Conservation (phyloP, 2,797 vertebrate species). For the Oceanodroma leucorhoa region DNA sequence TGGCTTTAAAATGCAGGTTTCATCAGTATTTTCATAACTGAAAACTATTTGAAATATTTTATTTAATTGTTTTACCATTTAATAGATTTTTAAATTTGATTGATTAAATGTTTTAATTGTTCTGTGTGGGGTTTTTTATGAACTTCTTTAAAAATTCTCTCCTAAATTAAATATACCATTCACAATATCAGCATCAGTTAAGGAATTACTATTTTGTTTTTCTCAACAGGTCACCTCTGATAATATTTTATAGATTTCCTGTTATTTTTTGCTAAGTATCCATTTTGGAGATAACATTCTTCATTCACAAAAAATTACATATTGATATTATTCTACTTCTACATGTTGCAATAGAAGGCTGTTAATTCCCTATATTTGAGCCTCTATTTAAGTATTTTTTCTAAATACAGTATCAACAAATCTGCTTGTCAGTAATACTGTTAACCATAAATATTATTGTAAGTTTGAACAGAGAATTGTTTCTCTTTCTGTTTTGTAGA, state of each 20-base stretch:
- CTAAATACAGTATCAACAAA: not conserved
- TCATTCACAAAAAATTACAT: not conserved
- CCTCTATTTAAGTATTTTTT: not conserved
- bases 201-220: not conserved
- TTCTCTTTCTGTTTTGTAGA: conserved; percentile 73
- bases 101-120: not conserved
- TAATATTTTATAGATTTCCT: not conserved
- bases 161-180: not conserved
- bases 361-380: not conserved
- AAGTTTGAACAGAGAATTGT: not conserved
- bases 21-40: not conserved
- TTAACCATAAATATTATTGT: not conserved
- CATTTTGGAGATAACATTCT: not conserved
- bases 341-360: fast-evolving
- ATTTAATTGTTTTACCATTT: not conserved
- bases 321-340: not conserved
- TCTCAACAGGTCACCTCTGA: not conserved
- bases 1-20: not conserved
- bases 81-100: not conserved
- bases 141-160: not conserved
- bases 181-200: not conserved
- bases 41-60: not conserved
- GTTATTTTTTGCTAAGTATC: not conserved
- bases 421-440: not conserved
- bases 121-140: not conserved